Conservation (phyloP, 2,113 vertebrate species). For the Gavia stellata region DNA sequence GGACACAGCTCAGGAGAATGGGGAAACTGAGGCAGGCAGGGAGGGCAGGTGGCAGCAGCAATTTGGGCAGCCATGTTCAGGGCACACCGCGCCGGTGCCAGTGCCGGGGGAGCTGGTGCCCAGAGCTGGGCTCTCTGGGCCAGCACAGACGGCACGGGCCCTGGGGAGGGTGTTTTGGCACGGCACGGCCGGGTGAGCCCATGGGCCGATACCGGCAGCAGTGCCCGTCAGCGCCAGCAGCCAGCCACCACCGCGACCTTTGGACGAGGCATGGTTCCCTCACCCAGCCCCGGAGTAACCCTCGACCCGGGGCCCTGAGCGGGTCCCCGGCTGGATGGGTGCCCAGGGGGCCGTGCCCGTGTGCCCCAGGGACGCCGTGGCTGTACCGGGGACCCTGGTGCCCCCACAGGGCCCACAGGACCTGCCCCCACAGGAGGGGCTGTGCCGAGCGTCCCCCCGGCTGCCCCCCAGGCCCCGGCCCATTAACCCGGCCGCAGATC, state of each 20-base stretch:
- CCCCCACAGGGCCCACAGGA: neutral
- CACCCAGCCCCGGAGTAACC: neutral
- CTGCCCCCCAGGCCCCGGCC: fast-evolving
- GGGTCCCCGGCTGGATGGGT: fast-evolving
- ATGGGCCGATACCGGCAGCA: fast-evolving
- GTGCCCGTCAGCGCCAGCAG: neutral
- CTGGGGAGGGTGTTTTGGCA: neutral
- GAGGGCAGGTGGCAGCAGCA: neutral
- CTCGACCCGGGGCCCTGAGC: neutral
- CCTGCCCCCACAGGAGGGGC: fast-evolving
- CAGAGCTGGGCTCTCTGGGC: neutral
- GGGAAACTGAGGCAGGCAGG: conserved; percentile 15
- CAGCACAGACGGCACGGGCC: neutral
- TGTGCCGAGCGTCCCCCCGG: fast-evolving
- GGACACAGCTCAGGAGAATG: neutral
- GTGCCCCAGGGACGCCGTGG: fast-evolving
- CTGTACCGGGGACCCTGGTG: neutral
- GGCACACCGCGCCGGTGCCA: fast-evolving
- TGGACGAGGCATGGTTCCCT: neutral
- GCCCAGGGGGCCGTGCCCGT: neutral
- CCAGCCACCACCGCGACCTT: neutral
- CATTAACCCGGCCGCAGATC: neutral
- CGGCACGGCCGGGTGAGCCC: fast-evolving
- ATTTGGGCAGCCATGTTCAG: fast-evolving
- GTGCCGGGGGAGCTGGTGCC: neutral